These are phyloP conservation scores for Chionodraco myersi DNA, from an alignment of 2,113 vertebrate genomes.

Conservation along the genomic window DNA sequence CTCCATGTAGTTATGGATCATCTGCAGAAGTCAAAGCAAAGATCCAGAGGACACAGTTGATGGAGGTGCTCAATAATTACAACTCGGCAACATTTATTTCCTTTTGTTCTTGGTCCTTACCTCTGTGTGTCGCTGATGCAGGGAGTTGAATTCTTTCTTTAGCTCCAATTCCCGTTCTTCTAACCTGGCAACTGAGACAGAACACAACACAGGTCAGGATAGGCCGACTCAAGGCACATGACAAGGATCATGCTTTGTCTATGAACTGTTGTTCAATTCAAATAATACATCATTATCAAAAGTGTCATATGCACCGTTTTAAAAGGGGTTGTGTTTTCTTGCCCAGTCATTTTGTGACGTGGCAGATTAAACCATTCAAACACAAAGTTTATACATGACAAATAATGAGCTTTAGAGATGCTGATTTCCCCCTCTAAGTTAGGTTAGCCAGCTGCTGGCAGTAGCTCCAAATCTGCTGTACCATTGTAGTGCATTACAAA, in stretches of 20 bases:
- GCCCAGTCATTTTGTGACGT: no score
- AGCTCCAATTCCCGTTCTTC: slow-evolving; percentile 96
- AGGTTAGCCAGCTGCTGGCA: background rate
- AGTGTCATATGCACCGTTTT: no score
- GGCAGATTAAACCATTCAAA: no score
- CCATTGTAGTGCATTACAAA: background rate
- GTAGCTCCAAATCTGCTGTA: background rate
- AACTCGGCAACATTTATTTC: background rate
- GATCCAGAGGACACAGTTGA: background rate
- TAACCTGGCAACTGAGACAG: slow-evolving; percentile 89
- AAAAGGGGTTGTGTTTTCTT: no score
- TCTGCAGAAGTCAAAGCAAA: slow-evolving; percentile 79
- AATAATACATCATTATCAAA: no score
- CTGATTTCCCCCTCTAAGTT: background rate
- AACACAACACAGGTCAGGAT: background rate
- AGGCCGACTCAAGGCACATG: background rate
- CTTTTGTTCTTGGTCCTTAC: slow-evolving; percentile 68
- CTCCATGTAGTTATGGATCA: slow-evolving; percentile 99
- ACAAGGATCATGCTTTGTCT: background rate
- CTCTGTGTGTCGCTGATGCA: slow-evolving; percentile 97
- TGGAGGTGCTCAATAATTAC: background rate
- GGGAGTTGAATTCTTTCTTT: slow-evolving; percentile 96
- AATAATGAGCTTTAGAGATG: background rate
- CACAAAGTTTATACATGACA: no score
- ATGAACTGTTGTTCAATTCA: no score